Evolutionary conservation across 2,113 vertebrate genomes (phyloP), one percentile per base, ranked within the genome.

Genomic region (Canis aureus): DNA sequence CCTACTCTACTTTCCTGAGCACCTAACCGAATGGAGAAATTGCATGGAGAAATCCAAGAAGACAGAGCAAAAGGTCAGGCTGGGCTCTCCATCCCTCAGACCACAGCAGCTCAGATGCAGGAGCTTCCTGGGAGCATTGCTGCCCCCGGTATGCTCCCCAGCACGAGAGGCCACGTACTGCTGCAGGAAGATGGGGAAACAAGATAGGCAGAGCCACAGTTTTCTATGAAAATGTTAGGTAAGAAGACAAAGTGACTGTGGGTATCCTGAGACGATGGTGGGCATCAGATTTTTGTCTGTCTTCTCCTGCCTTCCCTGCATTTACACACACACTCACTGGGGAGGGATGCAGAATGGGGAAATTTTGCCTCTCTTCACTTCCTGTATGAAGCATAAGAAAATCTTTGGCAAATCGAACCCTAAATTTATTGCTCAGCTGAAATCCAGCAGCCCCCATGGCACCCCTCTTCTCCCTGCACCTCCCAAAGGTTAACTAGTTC

Each of bases 401-500:
- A 59, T 8, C 11, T 57, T 59, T 15, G 88, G 80, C 25, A 60
- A 78, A 27, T 62, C 78, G 16, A 92, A 80, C 89, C 88, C 66
- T 66, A 59, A 81, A 43, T 59, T 71, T 87, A 73, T n/a, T 17
- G 89, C 76, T 62, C 27, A 69, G 67, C 29, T 11, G 89, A 97
- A 96, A 98, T 94, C 80, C 96, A 74, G 51, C 43, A 76, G 25
- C 79, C 89, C 60, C 71, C 59, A 4, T 78, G 22, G 67, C 67
- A 35, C 84, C 49, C 84, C 96, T 53, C 51, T 3, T 35, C 15
- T 12, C 22, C 38, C 64, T 43, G 43, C 6, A 43, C 43, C 13
- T 59, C 74, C 96, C 78, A 98, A 98, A 98, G 97, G 97, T 98
- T 98, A 98, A 95, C 90, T n/a, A 84, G 96, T 98, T 98, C 98